These are phyloP conservation scores for Neopipo cinnamomea DNA, from an alignment of 2,113 vertebrate species.

Conservation along the genomic window DNA sequence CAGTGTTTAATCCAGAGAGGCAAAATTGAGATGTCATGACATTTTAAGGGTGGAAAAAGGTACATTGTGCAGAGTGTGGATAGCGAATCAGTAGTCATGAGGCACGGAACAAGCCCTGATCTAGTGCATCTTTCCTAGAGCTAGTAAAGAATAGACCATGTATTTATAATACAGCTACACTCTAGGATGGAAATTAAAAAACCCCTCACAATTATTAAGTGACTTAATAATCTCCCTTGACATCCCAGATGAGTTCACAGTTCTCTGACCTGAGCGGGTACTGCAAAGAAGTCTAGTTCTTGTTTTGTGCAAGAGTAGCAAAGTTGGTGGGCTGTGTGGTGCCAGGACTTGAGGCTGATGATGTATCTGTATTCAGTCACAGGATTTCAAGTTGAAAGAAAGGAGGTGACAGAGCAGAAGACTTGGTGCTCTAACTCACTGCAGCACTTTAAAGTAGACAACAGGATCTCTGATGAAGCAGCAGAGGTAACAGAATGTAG, in stretches of 20 bases:
- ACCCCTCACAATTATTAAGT: background rate
- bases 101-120: background rate
- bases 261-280: background rate
- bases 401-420: background rate
- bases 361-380: background rate
- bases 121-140: background rate
- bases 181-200: background rate
- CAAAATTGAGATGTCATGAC: background rate
- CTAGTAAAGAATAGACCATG: background rate
- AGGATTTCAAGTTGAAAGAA: background rate
- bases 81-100: background rate
- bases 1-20: fast-evolving
- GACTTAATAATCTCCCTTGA: background rate
- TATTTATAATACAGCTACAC: background rate
- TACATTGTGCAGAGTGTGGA: background rate
- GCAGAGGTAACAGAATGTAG: background rate
- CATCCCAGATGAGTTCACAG: background rate
- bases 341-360: background rate
- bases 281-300: background rate
- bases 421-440: background rate
- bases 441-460: background rate
- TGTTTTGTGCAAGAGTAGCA: background rate
- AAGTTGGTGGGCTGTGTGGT: background rate
- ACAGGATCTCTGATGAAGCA: background rate
- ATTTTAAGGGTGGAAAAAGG: background rate